These are phyloP conservation scores for Brachionus sp. DNA, from an alignment of 1,140 invertebrate species.

Conservation along the genomic window DNA sequence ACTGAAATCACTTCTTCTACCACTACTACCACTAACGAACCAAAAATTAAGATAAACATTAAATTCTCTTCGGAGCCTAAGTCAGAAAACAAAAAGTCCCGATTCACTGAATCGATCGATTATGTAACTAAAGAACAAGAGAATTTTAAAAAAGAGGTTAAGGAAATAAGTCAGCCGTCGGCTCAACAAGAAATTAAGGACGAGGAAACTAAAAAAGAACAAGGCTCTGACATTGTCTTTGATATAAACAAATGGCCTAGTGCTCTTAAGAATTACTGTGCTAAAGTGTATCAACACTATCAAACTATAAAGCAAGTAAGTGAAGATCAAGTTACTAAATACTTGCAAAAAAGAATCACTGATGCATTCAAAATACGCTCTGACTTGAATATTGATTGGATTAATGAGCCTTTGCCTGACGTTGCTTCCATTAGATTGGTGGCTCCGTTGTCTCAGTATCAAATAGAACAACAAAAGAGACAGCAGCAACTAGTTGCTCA, in stretches of 20 bases:
- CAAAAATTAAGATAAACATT: conserved; percentile 24
- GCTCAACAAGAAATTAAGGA: not conserved
- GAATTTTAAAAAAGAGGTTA: not conserved
- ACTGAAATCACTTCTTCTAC: not conserved
- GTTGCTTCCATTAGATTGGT: not conserved
- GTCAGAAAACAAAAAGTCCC: not conserved
- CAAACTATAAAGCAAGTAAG: conserved; percentile 27
- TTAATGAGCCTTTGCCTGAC: conserved; percentile 28
- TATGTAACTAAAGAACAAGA: conserved; percentile 7
- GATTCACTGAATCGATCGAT: not conserved
- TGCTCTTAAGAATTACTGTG: conserved; percentile 23
- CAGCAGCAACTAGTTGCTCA: not conserved
- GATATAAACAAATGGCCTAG: conserved; percentile 45
- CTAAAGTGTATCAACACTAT: conserved; percentile 43
- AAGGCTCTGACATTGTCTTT: conserved; percentile 20
- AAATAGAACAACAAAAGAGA: conserved; percentile 32
- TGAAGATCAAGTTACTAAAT: conserved; percentile 44
- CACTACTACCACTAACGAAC: not conserved
- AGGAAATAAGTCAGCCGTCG: not conserved
- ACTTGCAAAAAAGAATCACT: conserved; percentile 41
- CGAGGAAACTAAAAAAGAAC: not conserved
- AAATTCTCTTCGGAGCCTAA: not conserved
- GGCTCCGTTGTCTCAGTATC: conserved; percentile 35
- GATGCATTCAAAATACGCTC: conserved; percentile 33
- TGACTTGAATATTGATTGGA: conserved; percentile 9